Evolutionary conservation across 37 sponge, comb jelly and placozoan species (phyloP), one percentile per base, ranked within the genome.

Genomic region (Eunapius fragilis): DNA sequence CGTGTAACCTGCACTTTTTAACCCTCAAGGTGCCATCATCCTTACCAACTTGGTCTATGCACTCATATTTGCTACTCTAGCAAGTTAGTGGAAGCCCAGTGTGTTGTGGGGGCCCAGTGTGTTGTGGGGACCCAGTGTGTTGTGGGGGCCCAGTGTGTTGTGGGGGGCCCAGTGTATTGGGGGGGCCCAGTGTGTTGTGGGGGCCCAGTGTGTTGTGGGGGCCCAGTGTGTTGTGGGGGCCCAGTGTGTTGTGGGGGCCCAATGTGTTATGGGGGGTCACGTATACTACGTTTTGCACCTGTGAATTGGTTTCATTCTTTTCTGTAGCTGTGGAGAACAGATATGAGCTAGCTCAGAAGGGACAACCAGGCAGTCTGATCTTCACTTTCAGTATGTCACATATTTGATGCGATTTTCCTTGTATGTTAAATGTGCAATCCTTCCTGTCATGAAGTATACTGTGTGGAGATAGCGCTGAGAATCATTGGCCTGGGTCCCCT

Each of bases 401-500:
- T 11, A 17, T 58, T 10, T 4, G 58, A 17, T 58, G 58, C 17
- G 19, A 58, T 1, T 58, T 58, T 17, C 58, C 2, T 1, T 58
- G 58, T 19, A 58, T 58, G 14, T 41, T 41, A 41, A 3, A 41
- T 41, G 41, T 41, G 6, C 14, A 9, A 10, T 58, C 7, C 14
- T 17, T 58, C 17, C 17, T 11, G 1, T 19, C 14, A 19, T 74
- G 34, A 47, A 94, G 95, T 94, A 23, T 96, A 96, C 68, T n/a
- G 80, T 4, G 78, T 81, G 45, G 96, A 96, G 70, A 78, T 90
- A 13, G 19, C 69, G 0, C 37, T 93, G 32, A 96, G 82, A 71
- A 85, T 96, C n/a, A 19, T 96, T 58, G 93, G 83, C 0, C 33
- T 85, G 13, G 96, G 96, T 0, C 91, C 89, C 0, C n/a, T 68